Evolutionary conservation across 1,140 invertebrate genomes (phyloP), one percentile per base, ranked within the genome.

Genomic region (Caenorhabditis brenneri): DNA sequence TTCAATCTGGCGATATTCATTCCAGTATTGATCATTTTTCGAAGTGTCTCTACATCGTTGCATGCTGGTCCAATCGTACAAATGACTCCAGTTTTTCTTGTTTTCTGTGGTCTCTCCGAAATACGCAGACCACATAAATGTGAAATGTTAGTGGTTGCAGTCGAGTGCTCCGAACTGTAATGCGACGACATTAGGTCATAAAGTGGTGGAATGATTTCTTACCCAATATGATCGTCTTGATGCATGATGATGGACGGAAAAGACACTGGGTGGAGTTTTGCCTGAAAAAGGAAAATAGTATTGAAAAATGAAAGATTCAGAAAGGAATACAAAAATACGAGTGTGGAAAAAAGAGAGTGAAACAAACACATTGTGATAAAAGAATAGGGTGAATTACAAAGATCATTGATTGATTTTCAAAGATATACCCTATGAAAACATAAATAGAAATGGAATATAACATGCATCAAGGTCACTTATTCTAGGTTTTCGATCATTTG

Each of bases 41-140:
- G 95, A 33, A 99, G 91, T 89, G 94, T 95, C 48, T 94, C 94
- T 0, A 95, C 94, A 83, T 94, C 93, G 60, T 94, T 92, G 22
- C 96, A 98, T 15, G 94, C 96, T 16, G 97, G 97, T n/a, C 96
- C 97, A 91, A 99, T 98, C 15, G 97, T 99, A 92, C 97, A 99
- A 89, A 99, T 96, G 87, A 99, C 97, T 46, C 97, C 96, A 5
- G 97, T 96, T 29, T 97, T 94, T 84, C 97, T 90, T 15, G 90
- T 88, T 29, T 88, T 84, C 53, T 91, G 89, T 5, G 93, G 92
- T 33, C 91, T 91, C 2, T 92, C 96, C 90, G 96, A 94, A 86
- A 98, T 97, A 91, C 99, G 95, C 87, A 99, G 93, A 51, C 94
- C 93, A 91, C 95, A 96, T 92, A 98, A 94, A 91, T 98, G 96